phyloP scores from a whole-genome alignment of 2,113 vertebrate species.

The Neodontobutis hainanensis region DNA sequence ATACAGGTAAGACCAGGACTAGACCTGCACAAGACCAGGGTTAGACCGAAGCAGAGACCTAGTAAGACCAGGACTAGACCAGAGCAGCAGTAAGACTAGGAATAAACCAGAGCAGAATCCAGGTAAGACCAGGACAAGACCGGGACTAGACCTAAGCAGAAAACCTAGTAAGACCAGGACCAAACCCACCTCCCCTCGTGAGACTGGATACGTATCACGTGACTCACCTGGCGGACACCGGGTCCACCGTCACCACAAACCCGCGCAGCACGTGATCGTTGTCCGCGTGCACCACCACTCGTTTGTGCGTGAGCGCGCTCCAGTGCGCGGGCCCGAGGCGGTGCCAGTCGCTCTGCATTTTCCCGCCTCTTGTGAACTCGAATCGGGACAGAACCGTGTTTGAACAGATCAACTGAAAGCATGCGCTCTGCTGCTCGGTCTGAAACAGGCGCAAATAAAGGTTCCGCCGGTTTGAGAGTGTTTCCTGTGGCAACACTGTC shows the following conservation, averaged over 20 bases:
- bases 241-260: not conserved
- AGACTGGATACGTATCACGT: too few species aligned
- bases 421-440: not conserved
- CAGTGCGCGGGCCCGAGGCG: conserved; percentile 1
- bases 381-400: too few species aligned
- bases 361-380: too few species aligned
- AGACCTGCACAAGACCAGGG: too few species aligned
- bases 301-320: conserved; percentile 3
- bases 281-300: not conserved
- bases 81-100: too few species aligned
- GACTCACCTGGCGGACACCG: conserved; percentile 1
- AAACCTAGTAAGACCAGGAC: not conserved
- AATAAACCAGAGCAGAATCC: not conserved
- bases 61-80: not conserved
- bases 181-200: not conserved
- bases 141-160: too few species aligned
- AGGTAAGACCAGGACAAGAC: too few species aligned
- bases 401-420: too few species aligned
- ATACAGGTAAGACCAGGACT: not conserved
- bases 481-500: too few species aligned
- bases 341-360: not conserved
- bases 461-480: not conserved
- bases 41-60: not conserved
- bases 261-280: not conserved
- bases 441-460: not conserved